Conservation (phyloP, 2,113 vertebrate genomes). For the Ptychochromis oligacanthus region DNA sequence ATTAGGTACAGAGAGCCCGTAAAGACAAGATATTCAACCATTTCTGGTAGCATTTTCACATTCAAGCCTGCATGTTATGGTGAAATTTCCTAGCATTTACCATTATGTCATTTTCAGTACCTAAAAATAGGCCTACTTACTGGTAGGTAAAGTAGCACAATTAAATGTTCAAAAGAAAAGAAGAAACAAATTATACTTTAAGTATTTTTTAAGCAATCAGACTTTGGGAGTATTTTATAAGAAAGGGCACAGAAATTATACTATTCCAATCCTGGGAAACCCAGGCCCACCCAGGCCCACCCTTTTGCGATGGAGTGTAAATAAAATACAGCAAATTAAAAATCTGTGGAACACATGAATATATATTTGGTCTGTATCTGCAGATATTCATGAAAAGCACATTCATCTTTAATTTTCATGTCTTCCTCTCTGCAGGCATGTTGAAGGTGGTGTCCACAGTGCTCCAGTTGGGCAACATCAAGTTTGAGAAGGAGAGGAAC, state of each 20-base stretch:
- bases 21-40: rapidly evolving
- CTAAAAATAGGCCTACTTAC: too few species aligned
- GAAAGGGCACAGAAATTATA: neutral
- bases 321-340: neutral
- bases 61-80: neutral
- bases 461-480: constrained; percentile 92
- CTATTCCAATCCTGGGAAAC: neutral
- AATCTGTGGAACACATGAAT: rapidly evolving
- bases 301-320: too few species aligned
- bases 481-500: constrained; percentile 95
- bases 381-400: neutral
- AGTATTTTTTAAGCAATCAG: neutral
- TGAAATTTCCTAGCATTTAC: too few species aligned
- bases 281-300: neutral
- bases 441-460: constrained; percentile 93
- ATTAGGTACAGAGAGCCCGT: constrained; percentile 67
- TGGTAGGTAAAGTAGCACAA: too few species aligned
- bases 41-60: neutral
- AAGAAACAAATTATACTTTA: neutral
- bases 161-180: neutral
- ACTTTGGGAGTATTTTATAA: neutral
- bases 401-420: neutral
- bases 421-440: constrained; percentile 80
- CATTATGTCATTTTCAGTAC: too few species aligned
- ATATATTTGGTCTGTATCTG: neutral